Percentiles rank a stretch among this genome's conserved stretches.
phyloP scores from a whole-genome alignment of 2,888 invertebrate species.

The Mylabris sibirica region DNA sequence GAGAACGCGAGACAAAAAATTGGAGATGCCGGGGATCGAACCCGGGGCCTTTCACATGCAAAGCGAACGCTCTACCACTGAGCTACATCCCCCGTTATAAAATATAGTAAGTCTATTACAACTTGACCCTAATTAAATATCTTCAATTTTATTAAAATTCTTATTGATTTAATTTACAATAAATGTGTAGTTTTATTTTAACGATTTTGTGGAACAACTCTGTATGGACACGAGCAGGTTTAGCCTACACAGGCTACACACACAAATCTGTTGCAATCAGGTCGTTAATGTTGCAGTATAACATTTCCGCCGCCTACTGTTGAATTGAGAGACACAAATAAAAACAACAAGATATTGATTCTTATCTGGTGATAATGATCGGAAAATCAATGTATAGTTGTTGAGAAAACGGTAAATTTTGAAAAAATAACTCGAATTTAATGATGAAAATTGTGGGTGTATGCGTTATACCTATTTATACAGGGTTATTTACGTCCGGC shows the following conservation, averaged over 20 bases:
- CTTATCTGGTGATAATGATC: too few relatives aligned
- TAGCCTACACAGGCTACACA: too few relatives aligned
- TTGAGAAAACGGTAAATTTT: too few relatives aligned
- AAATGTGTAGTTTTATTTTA: background rate
- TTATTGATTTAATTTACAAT: background rate
- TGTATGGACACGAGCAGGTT: background rate
- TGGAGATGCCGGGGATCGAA: slow-evolving; percentile 97
- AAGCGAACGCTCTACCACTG: slow-evolving; percentile 99
- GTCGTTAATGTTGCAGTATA: slow-evolving; percentile 37
- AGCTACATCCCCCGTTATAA: slow-evolving; percentile 85
- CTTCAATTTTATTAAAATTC: slow-evolving; percentile 16
- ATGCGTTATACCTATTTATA: too few relatives aligned
- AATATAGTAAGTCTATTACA: background rate
- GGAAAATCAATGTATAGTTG: too few relatives aligned
- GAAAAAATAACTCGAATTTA: too few relatives aligned
- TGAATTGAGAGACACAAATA: background rate
- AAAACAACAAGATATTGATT: background rate
- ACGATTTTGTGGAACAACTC: background rate
- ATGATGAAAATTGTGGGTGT: too few relatives aligned
- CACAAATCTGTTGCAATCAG: slow-evolving; percentile 38
- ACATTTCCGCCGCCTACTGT: slow-evolving; percentile 46
- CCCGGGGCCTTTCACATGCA: slow-evolving; percentile 99
- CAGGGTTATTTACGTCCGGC: too few relatives aligned
- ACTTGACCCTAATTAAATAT: background rate
- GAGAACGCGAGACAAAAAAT: background rate